Base-by-base conservation (phyloP, 2,888 invertebrate species). In the Octonoba sinensis region DNA sequence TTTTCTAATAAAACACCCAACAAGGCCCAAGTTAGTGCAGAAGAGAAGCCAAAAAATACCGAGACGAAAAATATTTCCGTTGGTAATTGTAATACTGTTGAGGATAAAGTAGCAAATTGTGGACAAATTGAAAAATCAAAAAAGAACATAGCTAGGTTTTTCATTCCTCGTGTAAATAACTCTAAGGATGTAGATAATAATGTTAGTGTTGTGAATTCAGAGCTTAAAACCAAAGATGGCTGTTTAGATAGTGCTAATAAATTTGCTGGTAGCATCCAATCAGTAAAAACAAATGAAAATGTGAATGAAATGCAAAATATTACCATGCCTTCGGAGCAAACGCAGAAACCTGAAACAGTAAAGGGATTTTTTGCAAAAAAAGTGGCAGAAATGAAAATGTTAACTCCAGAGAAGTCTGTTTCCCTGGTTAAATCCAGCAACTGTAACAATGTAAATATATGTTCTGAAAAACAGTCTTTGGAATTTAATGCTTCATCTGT, bases 351-450 rank as follows among this genome's bases (percentile, higher is more conserved):
- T 8, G 8, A 27, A 27, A 27, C 27, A 27, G 27, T 8, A 1
- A 36, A 36, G n/a, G 83, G 83, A 1, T 83, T 83, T 66, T 83
- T 83, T 74, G 78, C 78, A 20, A 78, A 24, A 47, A 83, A 83
- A 66, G 22, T 78, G 27, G 77, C 72, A 54, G 83, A 83, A 64
- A 57, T 57, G 27, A 18, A 22, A 47, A 59, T 36, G 24, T 24
- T 12, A 46, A 49, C 27, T n/a, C 20, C 15, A 56, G 1, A 56
- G 11, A 36, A 36, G 36, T 36, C 36, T 36, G 36, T 11, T 36
- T 11, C 36, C 11, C 1, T 11, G 11, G 36, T 36, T 36, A 36
- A 6, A 36, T 36, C 18, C 15, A 20, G 6, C 16, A 54, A 54
- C 54, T 54, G 54, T 54, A 3, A 15, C 16, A 54, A 12, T 54